Conservation (phyloP, 2,113 vertebrate genomes). For the Pomatorhinus ruficollis region DNA sequence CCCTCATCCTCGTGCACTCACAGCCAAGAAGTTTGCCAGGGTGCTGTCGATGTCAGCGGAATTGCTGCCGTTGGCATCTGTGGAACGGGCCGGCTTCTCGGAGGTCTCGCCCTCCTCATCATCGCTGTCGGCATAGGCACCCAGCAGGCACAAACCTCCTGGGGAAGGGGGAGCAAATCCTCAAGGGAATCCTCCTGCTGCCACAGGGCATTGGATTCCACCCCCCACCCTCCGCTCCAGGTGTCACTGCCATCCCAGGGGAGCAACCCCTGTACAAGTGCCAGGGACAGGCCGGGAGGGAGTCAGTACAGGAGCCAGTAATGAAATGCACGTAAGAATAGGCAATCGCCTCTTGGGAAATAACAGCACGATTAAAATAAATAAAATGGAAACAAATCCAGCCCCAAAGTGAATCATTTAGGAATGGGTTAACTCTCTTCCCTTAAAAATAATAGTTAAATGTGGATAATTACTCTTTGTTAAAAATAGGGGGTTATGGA, state of each 20-base stretch:
- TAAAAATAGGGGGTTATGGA: fast-evolving
- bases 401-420: background rate
- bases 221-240: fast-evolving
- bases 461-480: fast-evolving
- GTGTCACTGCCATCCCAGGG: background rate
- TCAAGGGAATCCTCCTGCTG: background rate
- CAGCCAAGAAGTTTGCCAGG: constrained; percentile 94
- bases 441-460: background rate
- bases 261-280: background rate
- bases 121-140: constrained; percentile 95
- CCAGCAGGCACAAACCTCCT: constrained; percentile 94
- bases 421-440: background rate
- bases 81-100: constrained; percentile 45
- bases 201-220: background rate
- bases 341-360: background rate
- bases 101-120: constrained; percentile 81
- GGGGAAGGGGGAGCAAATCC: background rate
- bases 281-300: no score
- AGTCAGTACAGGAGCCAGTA: background rate
- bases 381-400: background rate
- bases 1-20: constrained; percentile 57
- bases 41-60: constrained; percentile 94
- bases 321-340: background rate
- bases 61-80: constrained; percentile 76
- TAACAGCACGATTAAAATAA: background rate